phyloP scores from a whole-genome alignment of 1,140 invertebrate genomes.

The Trichogramma pretiosum region DNA sequence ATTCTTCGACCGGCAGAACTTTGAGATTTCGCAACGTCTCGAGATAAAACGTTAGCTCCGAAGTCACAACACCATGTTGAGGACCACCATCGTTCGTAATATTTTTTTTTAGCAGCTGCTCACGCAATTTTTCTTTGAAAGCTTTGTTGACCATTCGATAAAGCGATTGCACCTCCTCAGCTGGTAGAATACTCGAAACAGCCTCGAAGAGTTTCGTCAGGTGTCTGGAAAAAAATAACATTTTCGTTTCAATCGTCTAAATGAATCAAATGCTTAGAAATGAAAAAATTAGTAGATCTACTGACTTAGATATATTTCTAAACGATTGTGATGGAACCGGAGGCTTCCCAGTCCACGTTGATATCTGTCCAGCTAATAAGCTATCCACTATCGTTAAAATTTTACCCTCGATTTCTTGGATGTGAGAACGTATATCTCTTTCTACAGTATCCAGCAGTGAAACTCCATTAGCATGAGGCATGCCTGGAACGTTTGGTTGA shows the following conservation, averaged over 20 bases:
- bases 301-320: constrained; percentile 70
- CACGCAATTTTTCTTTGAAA: constrained; percentile 77
- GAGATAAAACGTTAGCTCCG: constrained; percentile 91
- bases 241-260: constrained; percentile 29
- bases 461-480: too few species aligned
- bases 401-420: constrained; percentile 85
- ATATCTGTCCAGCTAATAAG: constrained; percentile 66
- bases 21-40: constrained; percentile 82
- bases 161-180: constrained; percentile 61
- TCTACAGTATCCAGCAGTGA: constrained; percentile 56
- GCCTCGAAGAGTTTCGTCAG: constrained; percentile 89
- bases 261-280: constrained; percentile 1
- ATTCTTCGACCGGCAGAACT: constrained; percentile 64
- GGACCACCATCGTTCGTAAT: constrained; percentile 92
- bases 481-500: too few species aligned
- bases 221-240: constrained; percentile 59
- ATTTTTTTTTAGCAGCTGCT: constrained; percentile 77
- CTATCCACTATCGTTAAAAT: constrained; percentile 81
- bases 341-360: constrained; percentile 85
- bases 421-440: constrained; percentile 78
- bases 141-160: constrained; percentile 77
- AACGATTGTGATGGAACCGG: constrained; percentile 91
- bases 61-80: constrained; percentile 89
- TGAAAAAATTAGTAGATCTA: constrained; percentile 3
- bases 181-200: constrained; percentile 68